phyloP scores from a whole-genome alignment of 2,113 vertebrate species.

The Halcyon malimbica region DNA sequence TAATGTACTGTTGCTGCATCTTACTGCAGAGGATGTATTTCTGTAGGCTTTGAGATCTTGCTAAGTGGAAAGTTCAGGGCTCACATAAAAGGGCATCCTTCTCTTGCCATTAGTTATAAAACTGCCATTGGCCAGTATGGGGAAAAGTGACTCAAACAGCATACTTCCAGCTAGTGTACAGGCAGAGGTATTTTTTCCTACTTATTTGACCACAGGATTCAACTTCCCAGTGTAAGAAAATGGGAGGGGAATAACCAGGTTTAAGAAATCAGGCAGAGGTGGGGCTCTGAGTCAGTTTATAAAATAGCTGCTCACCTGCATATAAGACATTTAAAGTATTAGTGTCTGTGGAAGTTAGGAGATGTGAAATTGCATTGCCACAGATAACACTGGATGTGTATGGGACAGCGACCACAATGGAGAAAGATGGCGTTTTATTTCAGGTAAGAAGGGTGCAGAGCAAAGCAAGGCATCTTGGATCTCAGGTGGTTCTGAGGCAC shows the following conservation, averaged over 20 bases:
- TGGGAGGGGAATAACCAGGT: constrained; percentile 34
- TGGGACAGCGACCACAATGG: neutral
- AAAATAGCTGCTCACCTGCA: constrained; percentile 29
- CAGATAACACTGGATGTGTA: neutral
- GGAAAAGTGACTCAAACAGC: neutral
- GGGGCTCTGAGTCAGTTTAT: constrained; percentile 72
- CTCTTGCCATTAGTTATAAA: neutral
- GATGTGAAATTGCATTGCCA: neutral
- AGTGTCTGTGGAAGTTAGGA: neutral
- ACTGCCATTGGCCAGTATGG: neutral
- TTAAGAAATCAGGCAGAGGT: constrained; percentile 53
- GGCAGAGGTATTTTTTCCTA: neutral
- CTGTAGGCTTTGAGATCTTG: neutral
- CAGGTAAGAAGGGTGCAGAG: constrained; percentile 52
- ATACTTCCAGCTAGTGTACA: neutral
- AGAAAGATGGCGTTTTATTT: neutral
- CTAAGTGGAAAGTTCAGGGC: neutral
- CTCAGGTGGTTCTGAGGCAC: neutral
- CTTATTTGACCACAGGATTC: neutral
- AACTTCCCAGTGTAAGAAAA: neutral
- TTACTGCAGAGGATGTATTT: neutral
- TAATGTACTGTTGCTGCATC: neutral
- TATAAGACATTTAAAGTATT: neutral
- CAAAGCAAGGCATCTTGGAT: neutral
- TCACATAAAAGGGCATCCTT: neutral